Base-by-base conservation (phyloP, 2,888 invertebrate genomes). In the Sympetrum striolatum region DNA sequence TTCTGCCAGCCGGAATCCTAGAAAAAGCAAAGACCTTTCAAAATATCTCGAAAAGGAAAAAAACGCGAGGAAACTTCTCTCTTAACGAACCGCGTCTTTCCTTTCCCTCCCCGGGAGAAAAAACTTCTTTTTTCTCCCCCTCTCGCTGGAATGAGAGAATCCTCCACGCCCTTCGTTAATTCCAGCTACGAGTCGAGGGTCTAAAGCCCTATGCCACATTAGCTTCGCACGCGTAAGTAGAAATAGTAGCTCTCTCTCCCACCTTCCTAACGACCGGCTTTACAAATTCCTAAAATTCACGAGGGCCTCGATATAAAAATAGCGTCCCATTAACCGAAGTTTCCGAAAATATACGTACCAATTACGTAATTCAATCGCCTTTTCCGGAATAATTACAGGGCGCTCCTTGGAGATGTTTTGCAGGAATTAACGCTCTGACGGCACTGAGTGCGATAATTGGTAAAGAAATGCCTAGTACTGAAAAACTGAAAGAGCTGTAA, bases 111-210 rank as follows among this genome's bases (percentile, higher is more conserved):
- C 18, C 14, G 14, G n/a, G 82, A 60, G 64, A 86, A 86, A 60
- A 86, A 60, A 22, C 35, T 35, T 60, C 37, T 86, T 60, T 39
- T 53, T 31, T 31, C 53, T 53, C 12, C 48, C 53, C 53, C 10
- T 2, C 37, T n/a, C 18, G 6, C 18, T 5, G 18, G 82, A 58
- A 53, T 12, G 82, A n/a, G 35, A 58, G 31, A 18, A 82, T 58
- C 53, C 64, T 86, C 60, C 86, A 86, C 86, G 86, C 64, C 86
- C 86, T 73, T 86, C 86, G 86, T 86, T 86, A 86, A 86, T 86
- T 86, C 86, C 60, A 35, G 37, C 60, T 37, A 60, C 22, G 60
- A 60, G 60, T 58, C 58, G 15, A 58, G 82, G 31, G 53, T 15
- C 53, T 35, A 35, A 82, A 53, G 53, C 82, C 82, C 82, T 25